Conservation (phyloP, 2,888 invertebrate species). For the Blomia tropicalis region DNA sequence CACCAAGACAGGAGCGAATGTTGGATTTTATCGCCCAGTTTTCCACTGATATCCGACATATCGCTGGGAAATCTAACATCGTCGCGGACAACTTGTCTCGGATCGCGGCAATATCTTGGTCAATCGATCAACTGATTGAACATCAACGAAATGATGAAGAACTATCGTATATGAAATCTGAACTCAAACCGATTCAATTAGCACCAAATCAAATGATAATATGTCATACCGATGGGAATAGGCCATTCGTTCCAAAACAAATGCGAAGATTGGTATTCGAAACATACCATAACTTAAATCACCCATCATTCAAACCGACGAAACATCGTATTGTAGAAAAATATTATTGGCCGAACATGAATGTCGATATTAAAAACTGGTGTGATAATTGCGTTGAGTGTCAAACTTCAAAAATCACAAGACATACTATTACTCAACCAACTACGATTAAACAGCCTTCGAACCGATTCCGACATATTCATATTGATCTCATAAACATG, state of each 20-base stretch:
- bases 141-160: background rate
- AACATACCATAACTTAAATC: background rate
- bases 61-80: background rate
- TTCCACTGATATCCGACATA: background rate
- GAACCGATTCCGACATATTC: background rate
- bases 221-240: background rate
- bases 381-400: background rate
- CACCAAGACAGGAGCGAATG: background rate
- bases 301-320: background rate
- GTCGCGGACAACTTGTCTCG: slow-evolving; percentile 22
- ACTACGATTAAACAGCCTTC: background rate
- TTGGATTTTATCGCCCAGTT: background rate
- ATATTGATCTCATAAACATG: background rate
- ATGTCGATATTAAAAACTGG: background rate
- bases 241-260: background rate
- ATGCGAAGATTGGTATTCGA: background rate
- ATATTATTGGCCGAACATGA: background rate
- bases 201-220: background rate
- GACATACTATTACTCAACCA: background rate
- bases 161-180: background rate
- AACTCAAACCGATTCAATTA: background rate
- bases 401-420: background rate
- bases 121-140: background rate
- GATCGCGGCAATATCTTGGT: background rate
- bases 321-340: background rate